Evolutionary conservation across 1,140 invertebrate species (phyloP).

Genomic region (Heliconius nattereri): DNA sequence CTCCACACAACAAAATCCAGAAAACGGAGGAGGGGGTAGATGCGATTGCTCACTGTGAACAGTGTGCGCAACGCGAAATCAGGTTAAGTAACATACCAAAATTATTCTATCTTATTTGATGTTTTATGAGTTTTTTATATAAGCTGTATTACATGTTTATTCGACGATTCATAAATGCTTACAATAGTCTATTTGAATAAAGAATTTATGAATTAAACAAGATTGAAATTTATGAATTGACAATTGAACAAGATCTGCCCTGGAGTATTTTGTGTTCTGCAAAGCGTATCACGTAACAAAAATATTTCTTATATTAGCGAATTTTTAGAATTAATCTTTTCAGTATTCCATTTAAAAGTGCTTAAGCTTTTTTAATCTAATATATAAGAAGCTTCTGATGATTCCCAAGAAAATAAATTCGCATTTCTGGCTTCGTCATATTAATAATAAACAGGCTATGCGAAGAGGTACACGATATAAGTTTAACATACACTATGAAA

Average conservation of each 20-base stretch:
- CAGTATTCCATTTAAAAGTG: neutral
- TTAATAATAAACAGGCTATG: slow-evolving; percentile 17
- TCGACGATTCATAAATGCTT: too few relatives aligned
- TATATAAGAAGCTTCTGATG: neutral
- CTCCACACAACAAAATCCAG: slow-evolving; percentile 51
- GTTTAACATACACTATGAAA: slow-evolving; percentile 1
- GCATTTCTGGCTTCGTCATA: neutral
- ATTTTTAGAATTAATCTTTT: slow-evolving; percentile 24
- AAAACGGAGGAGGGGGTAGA: slow-evolving; percentile 48
- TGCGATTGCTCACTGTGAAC: slow-evolving; percentile 46
- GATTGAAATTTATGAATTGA: too few relatives aligned
- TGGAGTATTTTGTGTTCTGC: slow-evolving; percentile 16
- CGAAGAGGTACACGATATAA: slow-evolving; percentile 17
- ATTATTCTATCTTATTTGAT: slow-evolving; percentile 48
- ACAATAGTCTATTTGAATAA: too few relatives aligned
- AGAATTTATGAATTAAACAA: too few relatives aligned
- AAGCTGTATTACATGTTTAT: neutral
- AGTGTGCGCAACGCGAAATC: slow-evolving; percentile 50
- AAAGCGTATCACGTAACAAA: slow-evolving; percentile 10
- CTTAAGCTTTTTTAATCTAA: slow-evolving; percentile 9
- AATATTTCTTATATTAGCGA: slow-evolving; percentile 9
- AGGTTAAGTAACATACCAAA: slow-evolving; percentile 51
- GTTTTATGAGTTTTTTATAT: neutral
- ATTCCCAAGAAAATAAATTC: neutral
- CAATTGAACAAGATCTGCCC: neutral